Percentiles rank a stretch among this genome's conserved stretches.
Evolutionary conservation across 2,888 invertebrate species (phyloP).

Genomic region (Galerucella nymphaeae): DNA sequence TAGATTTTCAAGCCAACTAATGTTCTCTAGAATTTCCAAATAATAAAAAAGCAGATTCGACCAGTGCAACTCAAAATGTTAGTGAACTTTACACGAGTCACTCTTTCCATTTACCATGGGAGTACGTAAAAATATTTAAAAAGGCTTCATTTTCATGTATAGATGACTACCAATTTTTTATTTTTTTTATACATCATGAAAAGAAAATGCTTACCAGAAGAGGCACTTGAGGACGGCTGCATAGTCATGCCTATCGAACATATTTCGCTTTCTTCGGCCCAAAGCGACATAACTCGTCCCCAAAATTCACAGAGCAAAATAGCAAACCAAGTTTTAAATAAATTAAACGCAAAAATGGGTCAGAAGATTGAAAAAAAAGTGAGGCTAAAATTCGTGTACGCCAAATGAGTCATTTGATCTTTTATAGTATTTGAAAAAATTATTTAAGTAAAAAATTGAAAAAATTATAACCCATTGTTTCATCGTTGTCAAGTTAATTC

Average conservation of each 20-base stretch:
- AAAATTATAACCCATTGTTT: background rate
- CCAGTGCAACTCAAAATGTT: too few species aligned
- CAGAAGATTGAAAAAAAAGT: background rate
- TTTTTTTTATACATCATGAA: background rate
- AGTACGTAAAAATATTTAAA: too few species aligned
- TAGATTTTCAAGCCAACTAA: too few species aligned
- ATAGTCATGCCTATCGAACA: constrained; percentile 88
- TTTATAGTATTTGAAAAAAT: too few species aligned
- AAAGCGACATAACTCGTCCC: constrained; percentile 64
- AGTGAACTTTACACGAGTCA: too few species aligned
- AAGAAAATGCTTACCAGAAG: constrained; percentile 73
- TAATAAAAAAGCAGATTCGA: too few species aligned
- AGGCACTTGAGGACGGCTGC: constrained; percentile 77
- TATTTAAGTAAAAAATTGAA: background rate
- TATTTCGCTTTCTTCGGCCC: constrained; percentile 81
- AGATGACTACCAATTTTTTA: too few species aligned
- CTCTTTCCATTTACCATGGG: too few species aligned
- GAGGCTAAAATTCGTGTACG: background rate
- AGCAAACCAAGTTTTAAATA: background rate
- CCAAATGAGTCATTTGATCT: constrained; percentile 2
- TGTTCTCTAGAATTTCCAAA: too few species aligned
- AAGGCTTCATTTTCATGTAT: too few species aligned
- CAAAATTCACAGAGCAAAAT: constrained; percentile 13
- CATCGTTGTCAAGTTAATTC: background rate
- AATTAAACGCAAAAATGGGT: background rate